Percentiles rank a stretch among this genome's conserved stretches.
These are phyloP conservation scores for Pentalonia nigronervosa DNA, from an alignment of 1,140 invertebrate species.

Conservation along the genomic window DNA sequence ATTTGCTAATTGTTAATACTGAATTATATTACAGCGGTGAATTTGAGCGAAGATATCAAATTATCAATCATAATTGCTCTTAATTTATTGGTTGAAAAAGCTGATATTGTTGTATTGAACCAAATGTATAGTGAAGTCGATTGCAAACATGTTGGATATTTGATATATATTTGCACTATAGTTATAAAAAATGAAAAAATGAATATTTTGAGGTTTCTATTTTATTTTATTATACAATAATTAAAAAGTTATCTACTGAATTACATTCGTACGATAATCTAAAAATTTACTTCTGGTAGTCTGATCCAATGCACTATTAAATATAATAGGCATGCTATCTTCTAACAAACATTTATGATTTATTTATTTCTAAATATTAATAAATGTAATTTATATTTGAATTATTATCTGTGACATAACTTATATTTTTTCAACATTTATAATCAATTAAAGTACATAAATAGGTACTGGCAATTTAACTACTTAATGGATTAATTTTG, in stretches of 20 bases:
- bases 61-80: neutral
- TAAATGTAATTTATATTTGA: neutral
- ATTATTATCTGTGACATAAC: neutral
- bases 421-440: neutral
- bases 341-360: neutral
- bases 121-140: neutral
- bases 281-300: neutral
- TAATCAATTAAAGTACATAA: neutral
- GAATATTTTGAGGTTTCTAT: constrained; percentile 34
- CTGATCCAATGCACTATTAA: neutral
- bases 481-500: neutral
- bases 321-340: neutral
- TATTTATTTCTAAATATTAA: neutral
- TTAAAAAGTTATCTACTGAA: neutral
- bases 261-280: neutral
- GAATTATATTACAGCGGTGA: neutral
- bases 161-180: constrained; percentile 34
- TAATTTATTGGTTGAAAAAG: neutral
- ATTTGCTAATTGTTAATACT: neutral
- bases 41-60: constrained; percentile 28
- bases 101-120: constrained; percentile 3
- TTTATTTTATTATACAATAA: neutral
- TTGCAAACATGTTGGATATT: constrained; percentile 47
- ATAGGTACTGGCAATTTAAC: neutral
- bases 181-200: constrained; percentile 47